These are phyloP conservation scores for Stenurella melanura DNA, from an alignment of 2,888 invertebrate genomes.

Conservation along the genomic window DNA sequence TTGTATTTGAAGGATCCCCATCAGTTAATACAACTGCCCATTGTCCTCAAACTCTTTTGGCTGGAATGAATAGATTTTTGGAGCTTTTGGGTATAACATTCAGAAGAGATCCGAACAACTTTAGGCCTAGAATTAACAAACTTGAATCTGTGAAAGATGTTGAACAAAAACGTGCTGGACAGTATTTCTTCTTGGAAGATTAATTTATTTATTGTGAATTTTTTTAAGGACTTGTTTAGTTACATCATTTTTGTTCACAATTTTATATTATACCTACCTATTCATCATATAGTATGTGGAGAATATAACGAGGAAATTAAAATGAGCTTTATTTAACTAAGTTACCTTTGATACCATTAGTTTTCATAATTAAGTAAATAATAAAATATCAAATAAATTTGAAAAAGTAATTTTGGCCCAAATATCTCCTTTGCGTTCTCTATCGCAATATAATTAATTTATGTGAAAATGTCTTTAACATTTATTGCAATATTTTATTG, in stretches of 20 bases:
- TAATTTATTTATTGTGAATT: slow-evolving; percentile 71
- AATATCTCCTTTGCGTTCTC: too few relatives aligned
- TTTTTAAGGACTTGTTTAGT: background rate
- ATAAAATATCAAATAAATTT: too few relatives aligned
- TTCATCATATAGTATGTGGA: slow-evolving; percentile 37
- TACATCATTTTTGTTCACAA: slow-evolving; percentile 17
- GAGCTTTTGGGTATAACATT: slow-evolving; percentile 97
- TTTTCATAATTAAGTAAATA: background rate
- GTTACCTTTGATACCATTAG: background rate
- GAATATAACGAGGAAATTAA: slow-evolving; percentile 29
- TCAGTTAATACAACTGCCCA: slow-evolving; percentile 93
- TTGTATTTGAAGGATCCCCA: slow-evolving; percentile 97
- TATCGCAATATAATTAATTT: too few relatives aligned
- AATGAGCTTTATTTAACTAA: background rate
- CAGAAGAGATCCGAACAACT: slow-evolving; percentile 98
- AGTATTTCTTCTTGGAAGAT: slow-evolving; percentile 99
- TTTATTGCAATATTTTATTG: too few relatives aligned
- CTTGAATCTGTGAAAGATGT: slow-evolving; percentile 97
- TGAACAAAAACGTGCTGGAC: slow-evolving; percentile 97
- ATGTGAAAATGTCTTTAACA: too few relatives aligned
- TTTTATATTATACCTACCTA: slow-evolving; percentile 17
- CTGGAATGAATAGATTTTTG: slow-evolving; percentile 99
- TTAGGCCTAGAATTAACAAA: slow-evolving; percentile 98
- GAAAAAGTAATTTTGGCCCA: too few relatives aligned
- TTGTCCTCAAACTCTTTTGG: slow-evolving; percentile 92